A percentile compares a stretch with the other conserved stretches of the same genome.
Evolutionary conservation across 2,797 vertebrate genomes (phyloP).

Genomic region (Lateolabrax maculatus): DNA sequence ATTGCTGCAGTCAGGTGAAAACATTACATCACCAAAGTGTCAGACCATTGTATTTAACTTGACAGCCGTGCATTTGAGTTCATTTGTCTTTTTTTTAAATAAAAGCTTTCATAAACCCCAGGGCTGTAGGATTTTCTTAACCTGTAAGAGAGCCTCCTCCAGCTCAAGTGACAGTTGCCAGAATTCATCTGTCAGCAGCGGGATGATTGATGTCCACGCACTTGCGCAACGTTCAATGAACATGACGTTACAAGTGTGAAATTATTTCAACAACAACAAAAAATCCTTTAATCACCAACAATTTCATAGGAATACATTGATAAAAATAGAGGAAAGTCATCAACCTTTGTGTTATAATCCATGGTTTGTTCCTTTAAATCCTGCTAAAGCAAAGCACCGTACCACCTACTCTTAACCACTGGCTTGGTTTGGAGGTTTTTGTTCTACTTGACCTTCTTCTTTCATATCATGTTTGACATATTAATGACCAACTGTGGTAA

Average conservation of each 20-base stretch:
- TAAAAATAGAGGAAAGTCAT: not conserved
- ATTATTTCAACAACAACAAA: not conserved
- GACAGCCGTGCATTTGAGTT: conserved; percentile 8
- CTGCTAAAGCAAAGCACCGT: not conserved
- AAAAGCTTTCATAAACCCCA: conserved; percentile 12
- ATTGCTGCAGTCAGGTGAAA: conserved; percentile 7
- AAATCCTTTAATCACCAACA: not conserved
- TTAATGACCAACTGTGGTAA: not conserved
- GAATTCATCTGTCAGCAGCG: conserved; percentile 19
- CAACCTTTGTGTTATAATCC: not conserved
- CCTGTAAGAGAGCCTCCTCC: not conserved
- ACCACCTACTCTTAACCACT: not conserved
- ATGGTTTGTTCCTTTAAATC: not conserved
- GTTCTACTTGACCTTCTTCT: not conserved
- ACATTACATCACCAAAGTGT: conserved; percentile 4
- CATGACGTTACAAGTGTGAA: not conserved
- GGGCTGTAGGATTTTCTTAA: conserved; percentile 21
- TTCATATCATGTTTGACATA: not conserved
- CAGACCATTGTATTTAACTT: conserved; percentile 11
- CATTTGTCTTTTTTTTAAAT: not conserved
- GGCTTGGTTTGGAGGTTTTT: not conserved
- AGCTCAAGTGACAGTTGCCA: conserved; percentile 10
- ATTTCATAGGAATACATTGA: not conserved
- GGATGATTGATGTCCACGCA: conserved; percentile 3
- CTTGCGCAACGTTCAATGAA: conserved; percentile 1